Base-by-base conservation (phyloP, 2,113 vertebrate species). In the Etia nguti region DNA sequence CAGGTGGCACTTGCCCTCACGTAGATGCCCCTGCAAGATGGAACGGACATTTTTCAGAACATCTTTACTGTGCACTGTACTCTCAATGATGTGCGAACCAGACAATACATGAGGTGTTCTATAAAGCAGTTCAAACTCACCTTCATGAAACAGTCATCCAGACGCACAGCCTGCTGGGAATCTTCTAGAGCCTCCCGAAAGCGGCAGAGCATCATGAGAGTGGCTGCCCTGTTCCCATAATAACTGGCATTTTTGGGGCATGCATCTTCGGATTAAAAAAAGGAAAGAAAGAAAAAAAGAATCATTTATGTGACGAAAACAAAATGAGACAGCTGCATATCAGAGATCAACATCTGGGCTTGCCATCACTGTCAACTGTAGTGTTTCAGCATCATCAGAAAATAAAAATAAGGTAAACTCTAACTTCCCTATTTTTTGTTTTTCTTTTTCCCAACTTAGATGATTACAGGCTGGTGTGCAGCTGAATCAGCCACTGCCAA, bases 1-100 rank as follows among this genome's bases (percentile, higher is more conserved):
- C n/a, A 99, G 93, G 86, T 99, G 98, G 91, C 98, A 99, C 91
- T 99, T 99, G 59, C 98, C 98, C 91, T 99, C 98, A 87, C 98
- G 97, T 8, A 99, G 96, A 79, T 99, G 98, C 80, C 98, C 98
- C 98, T 99, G 88, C 29, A 79, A 22, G 20, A 81, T n/a, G 81
- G 29, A 62, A 31, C 26, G 1, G 29, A 68, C 9, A 22, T 41
- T 55, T 55, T 8, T 60, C 31, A 54, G 29, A 77, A 55, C 18
- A n/a, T 8, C 22, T 24, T 8, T 50, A n/a, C 12, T 31, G 10
- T 26, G 20, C 29, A 83, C 9, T 38, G n/a, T 31, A 11, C 12
- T 10, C 46, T 80, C 77, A 10, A 50, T 46, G 20, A 10, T 43
- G 38, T 29, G 15, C 3, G 31, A 70, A 59, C 3, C n/a, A 2